These are phyloP conservation scores for Nemoura dubitans DNA, from an alignment of 2,888 invertebrate genomes.

Conservation along the genomic window DNA sequence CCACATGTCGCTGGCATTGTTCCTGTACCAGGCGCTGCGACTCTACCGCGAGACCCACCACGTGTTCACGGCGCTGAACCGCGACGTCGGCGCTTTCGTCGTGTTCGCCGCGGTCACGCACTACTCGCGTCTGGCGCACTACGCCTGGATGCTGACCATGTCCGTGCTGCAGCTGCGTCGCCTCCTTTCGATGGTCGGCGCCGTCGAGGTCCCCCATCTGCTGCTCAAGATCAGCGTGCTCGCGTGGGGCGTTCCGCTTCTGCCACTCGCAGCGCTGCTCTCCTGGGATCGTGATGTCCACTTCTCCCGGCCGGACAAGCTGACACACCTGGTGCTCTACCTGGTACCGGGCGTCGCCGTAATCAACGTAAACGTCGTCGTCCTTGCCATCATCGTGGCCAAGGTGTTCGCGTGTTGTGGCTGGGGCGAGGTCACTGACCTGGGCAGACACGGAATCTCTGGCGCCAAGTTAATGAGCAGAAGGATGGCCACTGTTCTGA, in stretches of 20 bases:
- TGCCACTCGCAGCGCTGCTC: slow-evolving; percentile 61
- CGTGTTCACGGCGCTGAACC: neutral
- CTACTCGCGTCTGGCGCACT: slow-evolving; percentile 73
- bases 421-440: neutral
- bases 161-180: slow-evolving; percentile 73
- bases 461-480: neutral
- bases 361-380: slow-evolving; percentile 52
- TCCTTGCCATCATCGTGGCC: slow-evolving; percentile 56
- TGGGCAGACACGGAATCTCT: neutral
- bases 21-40: slow-evolving; percentile 54
- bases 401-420: slow-evolving; percentile 53
- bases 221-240: slow-evolving; percentile 69
- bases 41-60: too few species aligned
- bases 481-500: slow-evolving; percentile 55
- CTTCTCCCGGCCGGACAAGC: too few species aligned
- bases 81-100: slow-evolving; percentile 61
- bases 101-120: slow-evolving; percentile 71
- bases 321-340: too few species aligned
- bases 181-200: slow-evolving; percentile 73
- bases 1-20: slow-evolving; percentile 68
- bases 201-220: slow-evolving; percentile 67
- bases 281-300: too few species aligned
- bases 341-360: too few species aligned
- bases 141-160: slow-evolving; percentile 78
- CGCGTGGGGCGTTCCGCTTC: slow-evolving; percentile 71